These are phyloP conservation scores for Myiagra hebetior DNA, from an alignment of 2,113 vertebrate genomes.

Conservation along the genomic window DNA sequence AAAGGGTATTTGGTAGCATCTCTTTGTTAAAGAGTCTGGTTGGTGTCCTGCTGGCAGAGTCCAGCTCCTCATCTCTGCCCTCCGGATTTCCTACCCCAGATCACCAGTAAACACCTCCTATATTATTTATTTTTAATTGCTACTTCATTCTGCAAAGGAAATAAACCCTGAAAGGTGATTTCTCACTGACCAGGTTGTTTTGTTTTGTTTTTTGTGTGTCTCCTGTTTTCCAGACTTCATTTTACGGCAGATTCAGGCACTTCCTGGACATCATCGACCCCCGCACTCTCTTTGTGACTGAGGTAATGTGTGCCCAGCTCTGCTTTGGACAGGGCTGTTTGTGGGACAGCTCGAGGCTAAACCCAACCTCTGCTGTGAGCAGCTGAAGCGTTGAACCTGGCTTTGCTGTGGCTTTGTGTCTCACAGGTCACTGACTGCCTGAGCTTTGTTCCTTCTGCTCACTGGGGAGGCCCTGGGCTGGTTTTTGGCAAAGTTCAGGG, in stretches of 20 bases:
- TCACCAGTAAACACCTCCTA: background rate
- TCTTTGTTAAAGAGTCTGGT: background rate
- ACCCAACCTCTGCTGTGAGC: background rate
- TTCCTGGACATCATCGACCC: constrained; percentile 94
- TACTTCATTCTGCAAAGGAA: background rate
- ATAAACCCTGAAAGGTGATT: background rate
- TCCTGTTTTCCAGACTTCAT: constrained; percentile 75
- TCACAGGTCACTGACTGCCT: background rate
- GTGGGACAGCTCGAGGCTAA: background rate
- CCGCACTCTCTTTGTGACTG: constrained; percentile 86
- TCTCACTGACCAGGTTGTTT: background rate
- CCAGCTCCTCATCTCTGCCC: background rate
- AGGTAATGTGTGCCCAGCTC: constrained; percentile 69
- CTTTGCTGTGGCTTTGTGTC: background rate
- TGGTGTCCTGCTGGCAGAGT: background rate
- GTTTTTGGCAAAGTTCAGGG: background rate
- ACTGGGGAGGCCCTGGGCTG: background rate
- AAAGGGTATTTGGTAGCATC: background rate
- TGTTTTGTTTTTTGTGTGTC: background rate
- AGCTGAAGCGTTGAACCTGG: background rate
- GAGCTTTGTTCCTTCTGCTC: background rate
- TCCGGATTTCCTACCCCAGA: background rate
- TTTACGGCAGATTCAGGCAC: constrained; percentile 87
- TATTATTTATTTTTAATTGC: background rate
- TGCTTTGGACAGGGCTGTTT: background rate